Percentiles rank a stretch among this genome's conserved stretches.
Conservation (phyloP, 2,888 invertebrate species). For the Caenorhabditis auriculariae region DNA sequence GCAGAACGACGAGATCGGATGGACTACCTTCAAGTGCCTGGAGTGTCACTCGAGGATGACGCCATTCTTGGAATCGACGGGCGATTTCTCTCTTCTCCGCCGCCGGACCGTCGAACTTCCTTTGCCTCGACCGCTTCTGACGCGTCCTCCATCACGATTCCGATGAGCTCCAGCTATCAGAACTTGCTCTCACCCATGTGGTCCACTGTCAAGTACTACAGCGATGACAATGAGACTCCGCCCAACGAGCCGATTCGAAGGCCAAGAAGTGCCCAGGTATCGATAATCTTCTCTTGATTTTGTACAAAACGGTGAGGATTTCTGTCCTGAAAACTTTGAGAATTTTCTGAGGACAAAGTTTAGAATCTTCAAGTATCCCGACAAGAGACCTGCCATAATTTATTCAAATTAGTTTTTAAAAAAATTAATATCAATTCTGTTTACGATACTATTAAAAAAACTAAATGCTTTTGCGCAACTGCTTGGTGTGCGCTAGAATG, state of each 20-base stretch:
- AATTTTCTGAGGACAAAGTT: too few relatives aligned
- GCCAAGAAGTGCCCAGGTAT: constrained; percentile 55
- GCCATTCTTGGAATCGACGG: too few relatives aligned
- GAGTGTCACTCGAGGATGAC: neutral
- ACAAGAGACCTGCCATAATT: too few relatives aligned
- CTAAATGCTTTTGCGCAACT: too few relatives aligned
- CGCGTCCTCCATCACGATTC: constrained; percentile 47
- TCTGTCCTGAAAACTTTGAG: too few relatives aligned
- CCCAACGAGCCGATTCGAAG: constrained; percentile 41
- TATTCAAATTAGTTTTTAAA: too few relatives aligned
- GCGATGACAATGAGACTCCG: constrained; percentile 46
- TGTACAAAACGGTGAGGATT: too few relatives aligned
- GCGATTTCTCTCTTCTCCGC: constrained; percentile 40
- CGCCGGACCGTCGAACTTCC: constrained; percentile 52
- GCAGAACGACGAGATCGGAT: constrained; percentile 11
- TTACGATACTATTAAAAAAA: too few relatives aligned
- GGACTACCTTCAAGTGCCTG: constrained; percentile 29
- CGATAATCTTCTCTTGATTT: too few relatives aligned
- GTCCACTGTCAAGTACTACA: constrained; percentile 39
- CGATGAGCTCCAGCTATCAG: constrained; percentile 51
- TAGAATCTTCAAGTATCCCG: too few relatives aligned
- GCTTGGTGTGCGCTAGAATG: too few relatives aligned
- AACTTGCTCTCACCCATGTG: constrained; percentile 56
- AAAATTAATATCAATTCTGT: too few relatives aligned
- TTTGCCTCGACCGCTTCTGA: constrained; percentile 53